Conservation (phyloP, 2,113 vertebrate species). For the Vidua chalybeata region DNA sequence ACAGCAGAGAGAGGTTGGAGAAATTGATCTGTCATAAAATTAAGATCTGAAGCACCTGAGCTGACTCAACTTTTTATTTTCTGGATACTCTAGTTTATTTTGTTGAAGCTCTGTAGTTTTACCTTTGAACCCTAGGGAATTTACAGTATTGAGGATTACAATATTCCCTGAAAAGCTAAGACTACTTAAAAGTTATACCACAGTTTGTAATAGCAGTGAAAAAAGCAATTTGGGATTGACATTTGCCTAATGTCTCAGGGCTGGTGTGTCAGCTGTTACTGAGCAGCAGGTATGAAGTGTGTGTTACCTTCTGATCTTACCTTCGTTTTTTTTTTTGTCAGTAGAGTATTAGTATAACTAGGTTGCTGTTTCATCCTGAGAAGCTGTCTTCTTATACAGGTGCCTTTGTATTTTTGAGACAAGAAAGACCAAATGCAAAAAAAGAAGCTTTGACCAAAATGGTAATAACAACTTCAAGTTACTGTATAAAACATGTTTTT, state of each 20-base stretch:
- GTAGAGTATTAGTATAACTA: neutral
- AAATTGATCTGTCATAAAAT: neutral
- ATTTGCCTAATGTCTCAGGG: neutral
- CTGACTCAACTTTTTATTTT: neutral
- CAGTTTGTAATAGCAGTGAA: neutral
- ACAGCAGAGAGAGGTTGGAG: neutral
- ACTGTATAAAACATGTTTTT: constrained; percentile 26
- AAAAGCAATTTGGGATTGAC: neutral
- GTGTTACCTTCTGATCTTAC: neutral
- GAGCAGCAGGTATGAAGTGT: neutral
- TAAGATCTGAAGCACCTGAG: neutral
- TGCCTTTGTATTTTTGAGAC: constrained; percentile 64
- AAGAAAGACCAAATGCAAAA: constrained; percentile 59
- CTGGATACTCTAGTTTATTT: neutral
- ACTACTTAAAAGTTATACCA: neutral
- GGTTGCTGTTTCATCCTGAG: constrained; percentile 50
- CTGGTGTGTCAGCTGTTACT: neutral
- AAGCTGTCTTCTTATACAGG: constrained; percentile 53
- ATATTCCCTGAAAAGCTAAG: neutral
- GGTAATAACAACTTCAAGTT: constrained; percentile 56
- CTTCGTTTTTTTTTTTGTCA: neutral
- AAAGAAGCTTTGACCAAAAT: constrained; percentile 55
- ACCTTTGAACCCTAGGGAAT: neutral
- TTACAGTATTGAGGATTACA: neutral
- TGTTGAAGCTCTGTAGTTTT: neutral